Conservation (phyloP, 2,888 invertebrate species). For the Plagiodera versicolora region DNA sequence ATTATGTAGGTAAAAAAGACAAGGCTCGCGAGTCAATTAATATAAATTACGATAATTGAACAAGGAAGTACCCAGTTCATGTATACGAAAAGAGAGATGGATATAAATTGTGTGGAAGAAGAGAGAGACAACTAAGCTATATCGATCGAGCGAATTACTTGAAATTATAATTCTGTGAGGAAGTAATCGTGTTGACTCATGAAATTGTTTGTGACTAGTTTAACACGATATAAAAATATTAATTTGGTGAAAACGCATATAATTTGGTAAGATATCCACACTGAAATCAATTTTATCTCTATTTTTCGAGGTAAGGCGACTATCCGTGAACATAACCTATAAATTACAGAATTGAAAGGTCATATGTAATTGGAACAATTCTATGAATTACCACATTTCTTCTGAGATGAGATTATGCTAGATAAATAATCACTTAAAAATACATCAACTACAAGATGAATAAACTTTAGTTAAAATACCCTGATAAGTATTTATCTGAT, state of each 20-base stretch:
- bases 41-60: constrained; percentile 21
- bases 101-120: constrained; percentile 2
- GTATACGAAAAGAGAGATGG: neutral
- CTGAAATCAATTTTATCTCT: neutral
- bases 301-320: neutral
- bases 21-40: neutral
- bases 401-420: too few relatives aligned
- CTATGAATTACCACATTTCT: constrained; percentile 33
- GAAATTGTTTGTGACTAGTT: neutral
- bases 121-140: neutral
- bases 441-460: too few relatives aligned
- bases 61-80: neutral
- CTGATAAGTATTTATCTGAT: too few relatives aligned
- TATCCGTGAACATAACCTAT: constrained; percentile 24
- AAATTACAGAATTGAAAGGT: constrained; percentile 36
- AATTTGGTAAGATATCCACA: neutral
- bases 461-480: too few relatives aligned
- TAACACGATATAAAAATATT: neutral
- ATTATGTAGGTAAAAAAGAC: neutral
- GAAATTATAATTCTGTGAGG: neutral
- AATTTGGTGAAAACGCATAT: neutral
- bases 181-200: neutral
- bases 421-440: too few relatives aligned
- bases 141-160: neutral
- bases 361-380: constrained; percentile 35